A percentile compares a stretch with the other conserved stretches of the same genome.
phyloP scores from a whole-genome alignment of 2,797 vertebrate genomes.

The Hydrocynus forskahlii region DNA sequence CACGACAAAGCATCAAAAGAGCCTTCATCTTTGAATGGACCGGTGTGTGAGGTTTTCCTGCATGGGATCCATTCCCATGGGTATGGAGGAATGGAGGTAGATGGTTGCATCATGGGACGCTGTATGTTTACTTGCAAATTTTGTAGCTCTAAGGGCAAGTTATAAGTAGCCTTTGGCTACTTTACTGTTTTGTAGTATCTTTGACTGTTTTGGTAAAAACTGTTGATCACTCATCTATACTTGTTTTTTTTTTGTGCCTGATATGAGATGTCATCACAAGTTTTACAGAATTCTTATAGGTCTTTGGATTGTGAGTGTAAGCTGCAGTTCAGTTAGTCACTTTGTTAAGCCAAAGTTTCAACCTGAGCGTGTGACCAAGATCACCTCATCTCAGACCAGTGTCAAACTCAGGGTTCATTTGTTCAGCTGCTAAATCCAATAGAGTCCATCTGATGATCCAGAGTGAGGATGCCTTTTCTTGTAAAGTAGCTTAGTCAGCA shows the following conservation, averaged over 20 bases:
- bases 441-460: not conserved
- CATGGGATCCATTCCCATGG: constrained; percentile 1
- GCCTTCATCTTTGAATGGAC: constrained; percentile 42
- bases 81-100: not conserved
- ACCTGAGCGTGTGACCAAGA: not conserved
- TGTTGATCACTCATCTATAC: too few species aligned
- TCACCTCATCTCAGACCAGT: not conserved
- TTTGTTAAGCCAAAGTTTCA: not conserved
- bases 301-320: not conserved
- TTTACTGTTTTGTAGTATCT: too few species aligned
- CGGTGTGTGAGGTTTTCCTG: constrained; percentile 32
- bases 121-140: not conserved
- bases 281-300: not conserved
- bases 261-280: too few species aligned
- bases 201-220: too few species aligned
- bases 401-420: constrained; percentile 4
- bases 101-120: not conserved
- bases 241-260: too few species aligned
- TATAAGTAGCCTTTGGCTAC: not conserved
- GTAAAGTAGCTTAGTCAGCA: not conserved
- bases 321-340: not conserved
- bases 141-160: not conserved
- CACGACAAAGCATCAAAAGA: constrained; percentile 57
- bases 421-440: constrained; percentile 22
- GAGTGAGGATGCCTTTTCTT: not conserved